Conservation (phyloP, 2,113 vertebrate species). For the Cavia aperea region DNA sequence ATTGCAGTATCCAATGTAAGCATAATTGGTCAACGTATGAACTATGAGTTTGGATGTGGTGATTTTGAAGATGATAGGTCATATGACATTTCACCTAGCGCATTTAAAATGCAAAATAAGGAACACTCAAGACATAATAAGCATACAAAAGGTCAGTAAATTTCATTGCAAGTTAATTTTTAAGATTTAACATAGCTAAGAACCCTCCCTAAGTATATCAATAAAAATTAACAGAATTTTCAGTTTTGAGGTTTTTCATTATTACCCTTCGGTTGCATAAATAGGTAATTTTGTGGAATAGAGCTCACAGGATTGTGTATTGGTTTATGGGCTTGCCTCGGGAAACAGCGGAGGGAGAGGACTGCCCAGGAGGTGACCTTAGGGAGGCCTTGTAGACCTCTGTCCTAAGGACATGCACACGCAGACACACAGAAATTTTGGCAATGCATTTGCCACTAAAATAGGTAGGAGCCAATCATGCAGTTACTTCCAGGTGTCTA, state of each 20-base stretch:
- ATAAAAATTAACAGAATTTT: slow-evolving; percentile 20
- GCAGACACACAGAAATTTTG: neutral
- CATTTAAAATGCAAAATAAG: slow-evolving; percentile 68
- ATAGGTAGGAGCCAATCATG: neutral
- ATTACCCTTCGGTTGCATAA: neutral
- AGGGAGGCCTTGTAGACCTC: neutral
- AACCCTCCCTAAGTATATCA: slow-evolving; percentile 36
- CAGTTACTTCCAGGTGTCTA: neutral
- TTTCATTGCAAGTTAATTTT: slow-evolving; percentile 50
- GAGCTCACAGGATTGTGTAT: neutral
- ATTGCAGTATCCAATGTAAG: slow-evolving; percentile 72
- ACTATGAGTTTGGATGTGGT: slow-evolving; percentile 74
- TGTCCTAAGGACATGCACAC: neutral
- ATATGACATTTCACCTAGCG: slow-evolving; percentile 61
- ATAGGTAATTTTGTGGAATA: slow-evolving; percentile 28
- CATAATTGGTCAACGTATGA: slow-evolving; percentile 79
- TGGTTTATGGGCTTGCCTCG: neutral
- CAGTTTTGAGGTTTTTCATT: slow-evolving; percentile 32
- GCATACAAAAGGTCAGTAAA: slow-evolving; percentile 80
- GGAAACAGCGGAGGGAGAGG: neutral
- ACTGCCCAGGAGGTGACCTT: neutral
- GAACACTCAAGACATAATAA: slow-evolving; percentile 78
- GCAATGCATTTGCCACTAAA: slow-evolving; percentile 11
- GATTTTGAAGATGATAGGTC: slow-evolving; percentile 73
- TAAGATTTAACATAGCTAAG: slow-evolving; percentile 6